Base-by-base conservation (phyloP, 2,888 invertebrate genomes). In the Drosophila buzzatii region DNA sequence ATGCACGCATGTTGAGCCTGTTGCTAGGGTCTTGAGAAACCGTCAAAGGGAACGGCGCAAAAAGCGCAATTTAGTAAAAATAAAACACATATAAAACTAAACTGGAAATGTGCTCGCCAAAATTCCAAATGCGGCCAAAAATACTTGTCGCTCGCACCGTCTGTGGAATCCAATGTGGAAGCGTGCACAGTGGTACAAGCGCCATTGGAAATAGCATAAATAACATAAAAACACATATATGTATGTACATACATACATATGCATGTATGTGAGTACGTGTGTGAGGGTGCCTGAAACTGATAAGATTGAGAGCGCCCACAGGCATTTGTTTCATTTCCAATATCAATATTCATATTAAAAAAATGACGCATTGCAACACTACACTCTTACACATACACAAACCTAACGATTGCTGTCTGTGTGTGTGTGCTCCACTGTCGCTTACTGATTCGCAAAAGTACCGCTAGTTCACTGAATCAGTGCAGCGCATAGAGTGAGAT, bases 121-220 rank as follows among this genome's bases (percentile, higher is more conserved):
- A 70, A 69, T 41, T 55, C 63, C 42, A 56, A 65, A 31, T 58
- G 45, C 57, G 61, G 61, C 72, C 61, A 79, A 84, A 82, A 86
- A 84, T 81, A 68, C 56, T 55, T 65, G 58, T 51, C 42, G 52
- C 52, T 53, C 35, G 52, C 52, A 42, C 69, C 23, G 73, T 37
- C 59, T 45, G 33, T 60, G 66, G 59, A 49, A 58, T 57, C 8
- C 64, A 56, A 59, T 49, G 56, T 62, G 65, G 27, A 37, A 10
- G n/a, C 16, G 42, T 31, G 68, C 70, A 79, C 79, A 61, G 74
- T 78, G 76, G 60, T 9, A 14, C 73, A 41, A 20, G 16, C 20
- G 3, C 33, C 18, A 52, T 12, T 27, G 39, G 3, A 42, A 73
- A 56, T 14, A 41, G 8, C 14, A 31, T n/a, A 12, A 35, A 39